A percentile compares a stretch with the other conserved stretches of the same genome.
These are phyloP conservation scores for Ceratosolen fusciceps DNA, from an alignment of 1,140 invertebrate species.

Conservation along the genomic window DNA sequence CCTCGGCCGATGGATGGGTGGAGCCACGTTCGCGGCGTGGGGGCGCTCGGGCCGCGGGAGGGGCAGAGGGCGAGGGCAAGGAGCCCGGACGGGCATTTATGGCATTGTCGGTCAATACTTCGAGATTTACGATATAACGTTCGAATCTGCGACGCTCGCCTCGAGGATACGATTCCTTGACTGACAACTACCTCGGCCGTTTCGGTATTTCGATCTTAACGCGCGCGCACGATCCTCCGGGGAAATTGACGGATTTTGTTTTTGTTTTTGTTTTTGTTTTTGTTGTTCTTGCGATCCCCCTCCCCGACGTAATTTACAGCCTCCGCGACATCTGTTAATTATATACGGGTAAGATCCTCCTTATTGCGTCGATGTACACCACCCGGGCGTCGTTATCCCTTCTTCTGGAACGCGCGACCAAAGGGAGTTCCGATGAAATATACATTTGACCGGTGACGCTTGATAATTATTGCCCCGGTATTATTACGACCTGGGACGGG, in stretches of 20 bases:
- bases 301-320: no score
- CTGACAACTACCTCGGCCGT: background rate
- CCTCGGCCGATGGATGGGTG: no score
- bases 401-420: no score
- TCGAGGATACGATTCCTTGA: background rate
- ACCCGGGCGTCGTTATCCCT: no score
- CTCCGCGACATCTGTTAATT: background rate
- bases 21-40: no score
- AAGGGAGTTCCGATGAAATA: no score
- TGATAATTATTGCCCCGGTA: slow-evolving; percentile 13
- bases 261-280: background rate
- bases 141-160: slow-evolving; percentile 8
- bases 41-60: no score
- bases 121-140: slow-evolving; percentile 44
- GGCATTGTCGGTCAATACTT: slow-evolving; percentile 38
- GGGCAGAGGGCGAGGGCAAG: no score
- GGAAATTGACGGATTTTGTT: slow-evolving; percentile 24
- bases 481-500: background rate
- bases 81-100: slow-evolving; percentile 46
- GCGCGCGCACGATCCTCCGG: background rate
- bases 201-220: background rate
- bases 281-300: background rate
- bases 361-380: background rate
- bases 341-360: background rate
- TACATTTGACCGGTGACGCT: background rate